A percentile compares a stretch with the other conserved stretches of the same genome.
phyloP scores from a whole-genome alignment of 2,888 invertebrate species.

The Asteroscopus sphinx region DNA sequence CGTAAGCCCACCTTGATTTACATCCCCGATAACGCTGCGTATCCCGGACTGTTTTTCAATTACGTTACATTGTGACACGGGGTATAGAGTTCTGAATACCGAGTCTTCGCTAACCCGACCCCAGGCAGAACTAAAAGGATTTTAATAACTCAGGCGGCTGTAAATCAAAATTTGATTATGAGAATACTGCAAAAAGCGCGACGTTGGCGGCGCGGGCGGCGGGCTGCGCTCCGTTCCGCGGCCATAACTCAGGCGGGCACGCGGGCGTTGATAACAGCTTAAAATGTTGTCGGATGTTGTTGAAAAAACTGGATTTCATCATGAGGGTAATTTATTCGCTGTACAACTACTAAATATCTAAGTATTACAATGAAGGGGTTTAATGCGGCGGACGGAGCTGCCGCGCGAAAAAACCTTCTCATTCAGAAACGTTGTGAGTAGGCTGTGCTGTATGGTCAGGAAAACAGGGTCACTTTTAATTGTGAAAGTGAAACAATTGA shows the following conservation, averaged over 20 bases:
- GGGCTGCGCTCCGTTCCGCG: slow-evolving; percentile 43
- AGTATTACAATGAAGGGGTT: slow-evolving; percentile 82
- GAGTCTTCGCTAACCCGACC: slow-evolving; percentile 34
- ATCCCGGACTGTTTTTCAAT: slow-evolving; percentile 63
- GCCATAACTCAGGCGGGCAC: slow-evolving; percentile 71
- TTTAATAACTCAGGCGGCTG: slow-evolving; percentile 75
- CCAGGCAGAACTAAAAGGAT: slow-evolving; percentile 71
- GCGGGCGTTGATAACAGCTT: slow-evolving; percentile 73
- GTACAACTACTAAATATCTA: slow-evolving; percentile 79
- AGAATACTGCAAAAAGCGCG: slow-evolving; percentile 74
- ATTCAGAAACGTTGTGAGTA: slow-evolving; percentile 69
- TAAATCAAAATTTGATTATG: slow-evolving; percentile 86
- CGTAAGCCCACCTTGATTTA: slow-evolving; percentile 55
- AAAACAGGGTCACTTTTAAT: not conserved
- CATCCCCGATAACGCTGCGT: slow-evolving; percentile 48
- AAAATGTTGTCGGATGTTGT: slow-evolving; percentile 74
- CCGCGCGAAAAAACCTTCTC: slow-evolving; percentile 63
- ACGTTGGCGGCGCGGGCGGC: slow-evolving; percentile 23
- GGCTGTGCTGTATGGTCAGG: slow-evolving; percentile 48
- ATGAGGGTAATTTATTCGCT: slow-evolving; percentile 75
- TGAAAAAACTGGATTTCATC: slow-evolving; percentile 74
- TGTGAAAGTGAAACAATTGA: too few species aligned
- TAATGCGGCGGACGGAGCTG: slow-evolving; percentile 69
- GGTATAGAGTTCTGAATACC: slow-evolving; percentile 59
- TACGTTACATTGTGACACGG: slow-evolving; percentile 72